Percentiles rank a stretch among this genome's conserved stretches.
These are phyloP conservation scores for Aleiodes alternator DNA, from an alignment of 2,888 invertebrate genomes.

Conservation along the genomic window DNA sequence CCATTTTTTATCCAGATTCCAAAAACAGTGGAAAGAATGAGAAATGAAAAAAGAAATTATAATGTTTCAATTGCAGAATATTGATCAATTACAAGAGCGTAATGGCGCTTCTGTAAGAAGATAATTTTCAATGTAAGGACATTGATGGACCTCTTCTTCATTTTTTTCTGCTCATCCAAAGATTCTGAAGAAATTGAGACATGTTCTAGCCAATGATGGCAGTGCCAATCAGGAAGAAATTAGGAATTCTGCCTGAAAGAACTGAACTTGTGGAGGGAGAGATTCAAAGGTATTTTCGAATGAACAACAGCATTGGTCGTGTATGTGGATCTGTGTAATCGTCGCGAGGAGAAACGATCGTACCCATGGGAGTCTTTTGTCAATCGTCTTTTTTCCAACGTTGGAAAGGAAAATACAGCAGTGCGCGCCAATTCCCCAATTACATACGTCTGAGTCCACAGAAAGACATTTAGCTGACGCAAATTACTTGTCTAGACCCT, in stretches of 20 bases:
- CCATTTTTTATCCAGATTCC: too few relatives aligned
- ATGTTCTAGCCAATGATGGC: too few relatives aligned
- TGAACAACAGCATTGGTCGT: slow-evolving; percentile 42
- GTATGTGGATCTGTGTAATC: slow-evolving; percentile 60
- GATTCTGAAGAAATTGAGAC: too few relatives aligned
- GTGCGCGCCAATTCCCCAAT: slow-evolving; percentile 48
- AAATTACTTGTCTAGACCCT: background rate
- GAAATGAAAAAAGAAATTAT: too few relatives aligned
- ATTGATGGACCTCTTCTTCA: too few relatives aligned
- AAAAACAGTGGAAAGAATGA: too few relatives aligned
- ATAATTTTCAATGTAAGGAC: too few relatives aligned
- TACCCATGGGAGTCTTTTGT: slow-evolving; percentile 69
- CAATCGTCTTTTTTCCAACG: slow-evolving; percentile 54
- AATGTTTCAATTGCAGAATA: too few relatives aligned
- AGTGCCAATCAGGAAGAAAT: background rate
- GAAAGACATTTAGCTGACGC: background rate
- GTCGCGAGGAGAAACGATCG: slow-evolving; percentile 65
- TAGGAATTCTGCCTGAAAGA: background rate
- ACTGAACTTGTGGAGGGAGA: slow-evolving; percentile 44
- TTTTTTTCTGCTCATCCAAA: too few relatives aligned
- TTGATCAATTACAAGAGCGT: too few relatives aligned
- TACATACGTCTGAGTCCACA: slow-evolving; percentile 33
- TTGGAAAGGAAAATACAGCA: slow-evolving; percentile 50
- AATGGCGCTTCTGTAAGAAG: too few relatives aligned
- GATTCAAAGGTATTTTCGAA: slow-evolving; percentile 56